These are phyloP conservation scores for Lepidocyrtoides sp. DNA, from an alignment of 2,888 invertebrate genomes.

Conservation along the genomic window DNA sequence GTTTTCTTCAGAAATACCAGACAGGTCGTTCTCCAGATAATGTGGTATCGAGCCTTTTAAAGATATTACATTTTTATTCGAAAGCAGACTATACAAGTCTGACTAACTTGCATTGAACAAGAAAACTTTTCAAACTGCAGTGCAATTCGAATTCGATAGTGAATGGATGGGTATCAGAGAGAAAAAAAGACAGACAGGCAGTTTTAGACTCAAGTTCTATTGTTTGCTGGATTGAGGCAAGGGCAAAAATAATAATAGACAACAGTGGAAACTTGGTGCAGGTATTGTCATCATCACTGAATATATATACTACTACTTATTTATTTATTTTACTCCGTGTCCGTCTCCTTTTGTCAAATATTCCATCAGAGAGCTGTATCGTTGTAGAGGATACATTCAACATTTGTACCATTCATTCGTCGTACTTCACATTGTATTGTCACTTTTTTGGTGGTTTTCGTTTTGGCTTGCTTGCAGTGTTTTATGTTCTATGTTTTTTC, in stretches of 20 bases:
- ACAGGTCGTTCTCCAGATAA: conserved; percentile 25
- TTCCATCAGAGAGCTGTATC: background rate
- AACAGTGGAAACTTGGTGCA: background rate
- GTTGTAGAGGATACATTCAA: background rate
- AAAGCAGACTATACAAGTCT: conserved; percentile 6
- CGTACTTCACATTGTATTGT: too few relatives aligned
- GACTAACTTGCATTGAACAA: background rate
- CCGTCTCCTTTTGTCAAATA: conserved; percentile 17
- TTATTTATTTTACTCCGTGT: background rate
- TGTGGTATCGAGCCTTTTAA: conserved; percentile 42
- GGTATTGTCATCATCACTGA: background rate
- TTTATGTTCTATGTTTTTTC: too few relatives aligned
- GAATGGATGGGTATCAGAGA: background rate
- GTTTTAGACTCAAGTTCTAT: background rate
- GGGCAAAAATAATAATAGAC: background rate
- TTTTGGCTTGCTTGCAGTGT: too few relatives aligned
- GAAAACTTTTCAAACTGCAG: background rate
- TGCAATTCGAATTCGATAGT: conserved; percentile 6
- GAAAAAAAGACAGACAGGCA: background rate
- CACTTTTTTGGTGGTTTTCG: background rate
- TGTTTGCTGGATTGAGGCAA: conserved; percentile 2
- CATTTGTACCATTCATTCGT: background rate
- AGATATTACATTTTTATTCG: conserved; percentile 55
- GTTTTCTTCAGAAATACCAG: conserved; percentile 29
- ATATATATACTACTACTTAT: background rate